A percentile compares a stretch with the other conserved stretches of the same genome.
Evolutionary conservation across 2,888 invertebrate genomes (phyloP).

Genomic region (Nemapogon koenigi): DNA sequence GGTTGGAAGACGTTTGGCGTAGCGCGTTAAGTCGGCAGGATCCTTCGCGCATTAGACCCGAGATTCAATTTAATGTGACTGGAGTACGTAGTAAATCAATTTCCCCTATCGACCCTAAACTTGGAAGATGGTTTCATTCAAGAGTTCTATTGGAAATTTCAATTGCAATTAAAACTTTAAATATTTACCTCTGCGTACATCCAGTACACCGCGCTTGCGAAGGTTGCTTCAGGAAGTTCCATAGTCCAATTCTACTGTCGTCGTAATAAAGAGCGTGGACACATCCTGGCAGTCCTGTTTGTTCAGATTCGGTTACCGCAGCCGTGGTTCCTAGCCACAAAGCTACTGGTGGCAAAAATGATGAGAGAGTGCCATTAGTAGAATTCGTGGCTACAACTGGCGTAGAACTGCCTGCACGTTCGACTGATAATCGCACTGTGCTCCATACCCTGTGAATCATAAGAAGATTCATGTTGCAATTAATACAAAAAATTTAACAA

Average conservation of each 20-base stretch:
- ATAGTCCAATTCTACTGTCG: constrained; percentile 80
- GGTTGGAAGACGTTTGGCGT: no score
- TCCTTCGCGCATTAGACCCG: no score
- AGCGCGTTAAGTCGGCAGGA: no score
- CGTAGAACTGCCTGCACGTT: constrained; percentile 32
- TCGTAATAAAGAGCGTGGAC: constrained; percentile 82
- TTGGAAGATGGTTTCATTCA: no score
- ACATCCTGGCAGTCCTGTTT: constrained; percentile 73
- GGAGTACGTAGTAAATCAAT: no score
- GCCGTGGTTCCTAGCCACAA: constrained; percentile 48
- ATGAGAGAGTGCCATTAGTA: constrained; percentile 22
- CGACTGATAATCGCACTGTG: constrained; percentile 72
- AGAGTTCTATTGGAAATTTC: no score
- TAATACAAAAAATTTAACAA: constrained; percentile 5
- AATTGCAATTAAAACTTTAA: no score
- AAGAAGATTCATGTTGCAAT: constrained; percentile 1
- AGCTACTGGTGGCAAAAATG: constrained; percentile 29
- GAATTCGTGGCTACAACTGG: constrained; percentile 27
- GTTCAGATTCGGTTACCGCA: no score
- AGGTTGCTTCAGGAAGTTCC: constrained; percentile 81
- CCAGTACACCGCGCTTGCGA: constrained; percentile 74
- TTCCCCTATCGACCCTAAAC: no score
- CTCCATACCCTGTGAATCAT: constrained; percentile 75
- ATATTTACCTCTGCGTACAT: constrained; percentile 79
- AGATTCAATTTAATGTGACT: no score